Evolutionary conservation across 1,140 invertebrate genomes (phyloP).

Genomic region (Drosophila arizonae): DNA sequence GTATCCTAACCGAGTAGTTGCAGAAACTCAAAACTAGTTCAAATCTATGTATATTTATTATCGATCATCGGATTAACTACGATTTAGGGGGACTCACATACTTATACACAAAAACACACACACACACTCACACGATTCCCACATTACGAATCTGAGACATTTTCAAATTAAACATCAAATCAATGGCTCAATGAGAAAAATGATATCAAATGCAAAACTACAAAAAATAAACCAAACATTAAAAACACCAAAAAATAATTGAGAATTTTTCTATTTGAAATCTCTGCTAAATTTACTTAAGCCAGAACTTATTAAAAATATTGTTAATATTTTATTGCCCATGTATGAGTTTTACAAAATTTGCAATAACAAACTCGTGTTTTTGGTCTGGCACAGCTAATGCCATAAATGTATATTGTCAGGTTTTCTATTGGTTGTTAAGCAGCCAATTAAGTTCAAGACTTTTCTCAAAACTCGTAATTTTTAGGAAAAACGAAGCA

Average conservation of each 20-base stretch:
- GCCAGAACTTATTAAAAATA: not conserved
- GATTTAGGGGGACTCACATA: slow-evolving; percentile 24
- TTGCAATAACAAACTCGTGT: too few species aligned
- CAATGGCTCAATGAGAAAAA: slow-evolving; percentile 53
- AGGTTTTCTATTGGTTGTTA: too few species aligned
- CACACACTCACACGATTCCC: slow-evolving; percentile 32
- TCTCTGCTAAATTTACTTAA: not conserved
- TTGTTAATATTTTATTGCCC: not conserved
- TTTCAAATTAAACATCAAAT: slow-evolving; percentile 30
- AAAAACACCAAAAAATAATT: not conserved
- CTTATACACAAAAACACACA: slow-evolving; percentile 18
- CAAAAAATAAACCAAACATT: slow-evolving; percentile 57
- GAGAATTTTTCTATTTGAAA: too few species aligned
- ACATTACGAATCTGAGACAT: slow-evolving; percentile 32
- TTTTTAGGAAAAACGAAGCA: too few species aligned
- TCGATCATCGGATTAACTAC: slow-evolving; percentile 60
- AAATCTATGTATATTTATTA: slow-evolving; percentile 78
- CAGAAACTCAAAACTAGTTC: slow-evolving; percentile 76
- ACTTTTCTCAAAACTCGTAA: too few species aligned
- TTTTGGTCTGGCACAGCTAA: too few species aligned
- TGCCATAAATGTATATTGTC: too few species aligned
- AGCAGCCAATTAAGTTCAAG: too few species aligned
- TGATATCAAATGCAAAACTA: slow-evolving; percentile 46
- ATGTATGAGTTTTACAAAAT: too few species aligned
- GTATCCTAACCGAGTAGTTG: slow-evolving; percentile 44